Conservation (phyloP, 2,888 invertebrate species). For the Xanthostigma xanthostigma region DNA sequence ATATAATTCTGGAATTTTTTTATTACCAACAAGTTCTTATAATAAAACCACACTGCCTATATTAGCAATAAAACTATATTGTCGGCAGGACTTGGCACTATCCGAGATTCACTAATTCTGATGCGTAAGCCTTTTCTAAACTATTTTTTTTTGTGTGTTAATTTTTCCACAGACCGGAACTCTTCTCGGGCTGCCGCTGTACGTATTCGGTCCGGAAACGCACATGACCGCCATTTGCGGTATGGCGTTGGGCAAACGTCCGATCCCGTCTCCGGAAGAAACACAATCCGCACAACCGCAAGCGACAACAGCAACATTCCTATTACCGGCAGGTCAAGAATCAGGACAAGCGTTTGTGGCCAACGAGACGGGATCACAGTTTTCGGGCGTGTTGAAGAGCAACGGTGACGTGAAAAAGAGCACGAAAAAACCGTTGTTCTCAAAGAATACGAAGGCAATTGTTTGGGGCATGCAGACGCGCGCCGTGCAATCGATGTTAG, state of each 20-base stretch:
- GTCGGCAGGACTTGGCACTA: background rate
- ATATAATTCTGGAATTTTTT: too few relatives aligned
- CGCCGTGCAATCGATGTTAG: conserved; percentile 92
- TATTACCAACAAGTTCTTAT: too few relatives aligned
- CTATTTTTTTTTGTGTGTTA: background rate
- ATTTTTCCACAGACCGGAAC: conserved; percentile 21
- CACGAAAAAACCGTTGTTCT: conserved; percentile 45
- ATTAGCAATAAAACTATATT: too few relatives aligned
- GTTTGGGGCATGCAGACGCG: conserved; percentile 99
- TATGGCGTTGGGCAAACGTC: conserved; percentile 83
- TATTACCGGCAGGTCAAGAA: conserved; percentile 59
- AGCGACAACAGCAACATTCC: conserved; percentile 82
- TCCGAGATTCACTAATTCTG: background rate
- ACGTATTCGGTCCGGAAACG: conserved; percentile 96
- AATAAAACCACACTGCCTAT: too few relatives aligned
- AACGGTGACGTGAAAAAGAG: background rate
- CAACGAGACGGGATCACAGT: too few relatives aligned
- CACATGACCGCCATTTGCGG: conserved; percentile 99
- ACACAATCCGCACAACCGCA: conserved; percentile 36
- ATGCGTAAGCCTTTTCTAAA: background rate
- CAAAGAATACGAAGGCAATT: conserved; percentile 75
- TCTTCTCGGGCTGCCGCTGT: conserved; percentile 75
- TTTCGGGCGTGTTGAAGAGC: too few relatives aligned
- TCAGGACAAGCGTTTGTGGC: too few relatives aligned
- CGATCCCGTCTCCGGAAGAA: conserved; percentile 59